These are phyloP conservation scores for Zygothrica quintamaculata DNA, from an alignment of 2,888 invertebrate species.

Conservation along the genomic window DNA sequence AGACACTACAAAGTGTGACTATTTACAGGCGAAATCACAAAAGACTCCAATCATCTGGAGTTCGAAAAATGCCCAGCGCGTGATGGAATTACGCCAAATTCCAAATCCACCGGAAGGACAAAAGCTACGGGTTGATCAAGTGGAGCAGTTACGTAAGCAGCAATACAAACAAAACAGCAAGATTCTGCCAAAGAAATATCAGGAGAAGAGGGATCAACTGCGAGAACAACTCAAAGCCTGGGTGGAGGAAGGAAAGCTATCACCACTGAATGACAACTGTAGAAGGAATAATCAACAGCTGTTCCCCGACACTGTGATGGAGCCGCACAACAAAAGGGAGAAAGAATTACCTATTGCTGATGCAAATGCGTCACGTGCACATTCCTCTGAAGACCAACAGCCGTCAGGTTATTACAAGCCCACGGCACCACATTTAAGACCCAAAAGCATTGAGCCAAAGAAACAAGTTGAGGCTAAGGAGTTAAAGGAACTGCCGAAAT, in stretches of 20 bases:
- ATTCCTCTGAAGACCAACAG: not conserved
- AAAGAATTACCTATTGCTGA: too few species aligned
- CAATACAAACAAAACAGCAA: slow-evolving; percentile 29
- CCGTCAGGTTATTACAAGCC: too few species aligned
- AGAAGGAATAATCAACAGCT: not conserved
- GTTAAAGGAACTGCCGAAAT: not conserved
- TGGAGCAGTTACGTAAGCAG: slow-evolving; percentile 32
- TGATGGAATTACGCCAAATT: slow-evolving; percentile 10
- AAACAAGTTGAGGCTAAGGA: not conserved
- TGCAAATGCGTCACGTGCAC: too few species aligned
- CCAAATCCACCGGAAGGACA: not conserved
- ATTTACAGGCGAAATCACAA: not conserved
- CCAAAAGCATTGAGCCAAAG: not conserved
- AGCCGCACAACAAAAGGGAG: too few species aligned
- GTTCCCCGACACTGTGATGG: too few species aligned
- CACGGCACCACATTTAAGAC: too few species aligned
- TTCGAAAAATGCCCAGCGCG: slow-evolving; percentile 19
- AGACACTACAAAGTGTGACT: not conserved
- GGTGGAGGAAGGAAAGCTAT: slow-evolving; percentile 25
- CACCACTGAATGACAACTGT: slow-evolving; percentile 11
- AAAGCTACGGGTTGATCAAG: slow-evolving; percentile 19
- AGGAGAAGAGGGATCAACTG: slow-evolving; percentile 26
- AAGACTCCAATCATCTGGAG: slow-evolving; percentile 24
- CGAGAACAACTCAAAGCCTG: slow-evolving; percentile 25
- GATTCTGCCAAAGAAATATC: slow-evolving; percentile 19